A percentile compares a stretch with the other conserved stretches of the same genome.
These are phyloP conservation scores for Indicator indicator DNA, from an alignment of 2,113 vertebrate species.

Conservation along the genomic window DNA sequence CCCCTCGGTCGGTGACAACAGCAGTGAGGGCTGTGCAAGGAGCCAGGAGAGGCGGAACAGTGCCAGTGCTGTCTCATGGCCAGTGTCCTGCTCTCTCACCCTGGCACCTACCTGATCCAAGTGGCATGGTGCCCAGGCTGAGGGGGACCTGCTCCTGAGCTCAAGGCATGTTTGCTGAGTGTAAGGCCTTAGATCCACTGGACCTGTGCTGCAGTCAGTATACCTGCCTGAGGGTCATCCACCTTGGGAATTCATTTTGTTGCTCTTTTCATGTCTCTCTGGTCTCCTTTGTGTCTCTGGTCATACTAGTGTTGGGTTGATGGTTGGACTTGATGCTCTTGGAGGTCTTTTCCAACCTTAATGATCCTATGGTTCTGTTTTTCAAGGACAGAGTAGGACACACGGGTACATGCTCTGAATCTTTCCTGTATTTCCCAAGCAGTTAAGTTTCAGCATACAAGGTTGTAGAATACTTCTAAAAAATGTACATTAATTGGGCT, in stretches of 20 bases:
- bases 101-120: background rate
- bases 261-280: background rate
- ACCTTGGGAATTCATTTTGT: background rate
- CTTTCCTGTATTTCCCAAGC: background rate
- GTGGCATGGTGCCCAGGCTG: background rate
- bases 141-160: background rate
- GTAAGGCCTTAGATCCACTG: fast-evolving
- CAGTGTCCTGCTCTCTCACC: background rate
- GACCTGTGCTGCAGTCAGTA: background rate
- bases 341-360: too few species aligned
- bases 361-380: background rate
- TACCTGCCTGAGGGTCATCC: fast-evolving
- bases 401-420: background rate
- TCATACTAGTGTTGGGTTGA: too few species aligned
- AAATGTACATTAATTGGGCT: slow-evolving; percentile 10
- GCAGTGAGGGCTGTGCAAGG: background rate
- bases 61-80: background rate
- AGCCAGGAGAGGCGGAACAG: background rate
- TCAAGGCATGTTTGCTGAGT: fast-evolving
- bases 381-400: background rate
- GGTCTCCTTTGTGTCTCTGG: too few species aligned
- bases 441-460: background rate
- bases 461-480: background rate
- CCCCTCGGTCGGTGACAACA: fast-evolving
- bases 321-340: too few species aligned